Evolutionary conservation across 2,113 vertebrate species (phyloP).

Genomic region (Ellobius talpinus): DNA sequence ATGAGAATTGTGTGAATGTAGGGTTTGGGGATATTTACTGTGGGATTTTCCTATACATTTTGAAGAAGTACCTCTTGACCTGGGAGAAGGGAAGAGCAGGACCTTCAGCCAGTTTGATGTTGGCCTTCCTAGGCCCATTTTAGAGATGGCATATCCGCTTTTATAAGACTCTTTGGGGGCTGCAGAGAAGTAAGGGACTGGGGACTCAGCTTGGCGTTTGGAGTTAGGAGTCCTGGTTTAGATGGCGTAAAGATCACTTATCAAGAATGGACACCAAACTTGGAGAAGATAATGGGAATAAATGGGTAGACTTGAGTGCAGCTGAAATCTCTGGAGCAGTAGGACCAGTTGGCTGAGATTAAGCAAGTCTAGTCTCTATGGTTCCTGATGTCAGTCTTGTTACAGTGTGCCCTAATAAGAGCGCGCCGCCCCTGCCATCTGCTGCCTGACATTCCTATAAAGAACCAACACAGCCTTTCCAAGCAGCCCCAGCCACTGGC

Average conservation of each 20-base stretch:
- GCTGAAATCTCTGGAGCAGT: background rate
- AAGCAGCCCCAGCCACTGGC: background rate
- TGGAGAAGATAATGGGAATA: background rate
- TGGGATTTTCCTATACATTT: background rate
- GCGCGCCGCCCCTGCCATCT: background rate
- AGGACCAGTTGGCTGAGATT: no score
- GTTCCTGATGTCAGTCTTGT: background rate
- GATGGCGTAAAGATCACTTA: background rate
- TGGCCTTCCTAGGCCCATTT: background rate
- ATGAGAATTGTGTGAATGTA: background rate
- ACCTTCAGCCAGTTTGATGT: background rate
- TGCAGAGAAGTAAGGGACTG: background rate
- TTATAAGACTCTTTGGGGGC: background rate
- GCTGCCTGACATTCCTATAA: background rate
- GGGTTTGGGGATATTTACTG: background rate
- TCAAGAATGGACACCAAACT: background rate
- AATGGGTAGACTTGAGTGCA: background rate
- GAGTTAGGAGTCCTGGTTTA: background rate
- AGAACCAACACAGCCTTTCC: background rate
- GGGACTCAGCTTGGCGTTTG: background rate
- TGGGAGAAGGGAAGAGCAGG: background rate
- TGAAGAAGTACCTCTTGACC: background rate
- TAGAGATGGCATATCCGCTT: background rate
- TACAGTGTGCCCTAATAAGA: background rate
- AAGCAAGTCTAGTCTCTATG: background rate